phyloP scores from a whole-genome alignment of 23 tunicate species.

The Corella eumyota region DNA sequence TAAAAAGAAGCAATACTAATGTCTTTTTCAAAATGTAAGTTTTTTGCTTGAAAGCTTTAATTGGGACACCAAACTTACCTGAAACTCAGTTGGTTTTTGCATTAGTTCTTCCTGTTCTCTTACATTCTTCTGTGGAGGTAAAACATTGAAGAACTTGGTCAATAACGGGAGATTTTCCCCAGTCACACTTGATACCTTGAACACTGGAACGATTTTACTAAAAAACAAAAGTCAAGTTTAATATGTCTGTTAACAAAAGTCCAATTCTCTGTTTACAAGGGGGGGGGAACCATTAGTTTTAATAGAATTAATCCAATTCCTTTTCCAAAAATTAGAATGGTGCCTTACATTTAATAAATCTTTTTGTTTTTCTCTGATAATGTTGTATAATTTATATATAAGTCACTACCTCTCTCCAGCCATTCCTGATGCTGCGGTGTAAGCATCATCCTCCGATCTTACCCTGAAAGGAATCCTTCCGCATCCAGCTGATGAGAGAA shows the following conservation, averaged over 20 bases:
- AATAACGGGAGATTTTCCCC: constrained; percentile 72
- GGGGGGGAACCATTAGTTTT: too few species aligned
- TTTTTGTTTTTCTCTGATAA: too few species aligned
- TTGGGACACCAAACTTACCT: constrained; percentile 60
- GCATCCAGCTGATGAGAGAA: constrained; percentile 79
- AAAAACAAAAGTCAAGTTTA: too few species aligned
- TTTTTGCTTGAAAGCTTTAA: too few species aligned
- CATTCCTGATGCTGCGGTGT: constrained; percentile 72
- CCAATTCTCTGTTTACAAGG: too few species aligned
- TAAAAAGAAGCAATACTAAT: constrained; percentile 1
- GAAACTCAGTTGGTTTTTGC: constrained; percentile 84
- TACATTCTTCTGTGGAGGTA: constrained; percentile 71
- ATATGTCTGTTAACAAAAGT: too few species aligned
- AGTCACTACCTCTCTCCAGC: constrained; percentile 52
- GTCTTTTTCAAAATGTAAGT: too few species aligned
- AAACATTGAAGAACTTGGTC: constrained; percentile 76
- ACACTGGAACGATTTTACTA: constrained; percentile 78
- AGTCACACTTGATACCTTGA: constrained; percentile 75
- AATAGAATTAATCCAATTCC: too few species aligned
- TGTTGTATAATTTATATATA: too few species aligned
- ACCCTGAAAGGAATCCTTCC: constrained; percentile 83
- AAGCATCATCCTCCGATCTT: constrained; percentile 78
- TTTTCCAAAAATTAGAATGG: too few species aligned
- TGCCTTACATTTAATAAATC: too few species aligned
- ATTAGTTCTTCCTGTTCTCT: constrained; percentile 81